Conservation (phyloP, 2,113 vertebrate species). For the Larimichthys crocea region DNA sequence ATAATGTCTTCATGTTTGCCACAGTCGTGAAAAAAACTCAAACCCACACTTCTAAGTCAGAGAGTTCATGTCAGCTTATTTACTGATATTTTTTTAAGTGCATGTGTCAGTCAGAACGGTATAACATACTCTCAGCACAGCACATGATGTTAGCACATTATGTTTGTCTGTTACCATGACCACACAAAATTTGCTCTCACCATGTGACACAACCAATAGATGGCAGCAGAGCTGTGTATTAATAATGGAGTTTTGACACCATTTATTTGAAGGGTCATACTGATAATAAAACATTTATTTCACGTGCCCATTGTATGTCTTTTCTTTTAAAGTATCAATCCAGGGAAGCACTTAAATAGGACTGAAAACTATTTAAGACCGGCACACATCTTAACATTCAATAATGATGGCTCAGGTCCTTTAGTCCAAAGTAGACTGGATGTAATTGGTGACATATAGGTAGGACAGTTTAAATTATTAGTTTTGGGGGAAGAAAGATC, state of each 20-base stretch:
- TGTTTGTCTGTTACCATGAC: conserved; percentile 2
- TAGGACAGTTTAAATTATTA: not conserved
- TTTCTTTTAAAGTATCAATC: not conserved
- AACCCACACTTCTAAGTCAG: not conserved
- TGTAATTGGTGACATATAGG: too few relatives aligned
- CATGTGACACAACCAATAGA: conserved; percentile 42
- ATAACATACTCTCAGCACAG: not conserved
- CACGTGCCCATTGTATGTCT: too few relatives aligned
- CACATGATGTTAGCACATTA: not conserved
- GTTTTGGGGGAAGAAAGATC: not conserved
- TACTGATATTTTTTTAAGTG: not conserved
- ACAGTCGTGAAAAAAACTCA: conserved; percentile 22
- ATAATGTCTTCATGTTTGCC: conserved; percentile 60
- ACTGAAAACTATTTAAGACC: not conserved
- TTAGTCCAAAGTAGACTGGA: not conserved
- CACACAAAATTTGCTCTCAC: not conserved
- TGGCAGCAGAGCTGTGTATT: conserved; percentile 43
- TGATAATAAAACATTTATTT: not conserved
- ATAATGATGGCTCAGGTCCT: not conserved
- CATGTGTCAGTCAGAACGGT: not conserved
- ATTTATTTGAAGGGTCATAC: not conserved
- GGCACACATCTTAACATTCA: not conserved
- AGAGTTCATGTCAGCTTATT: conserved; percentile 7
- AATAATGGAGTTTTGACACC: not conserved
- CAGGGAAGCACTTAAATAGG: not conserved